A percentile compares a stretch with the other conserved stretches of the same genome.
These are phyloP conservation scores for Pteronotus mesoamericanus DNA, from an alignment of 2,797 vertebrate species.

Conservation along the genomic window DNA sequence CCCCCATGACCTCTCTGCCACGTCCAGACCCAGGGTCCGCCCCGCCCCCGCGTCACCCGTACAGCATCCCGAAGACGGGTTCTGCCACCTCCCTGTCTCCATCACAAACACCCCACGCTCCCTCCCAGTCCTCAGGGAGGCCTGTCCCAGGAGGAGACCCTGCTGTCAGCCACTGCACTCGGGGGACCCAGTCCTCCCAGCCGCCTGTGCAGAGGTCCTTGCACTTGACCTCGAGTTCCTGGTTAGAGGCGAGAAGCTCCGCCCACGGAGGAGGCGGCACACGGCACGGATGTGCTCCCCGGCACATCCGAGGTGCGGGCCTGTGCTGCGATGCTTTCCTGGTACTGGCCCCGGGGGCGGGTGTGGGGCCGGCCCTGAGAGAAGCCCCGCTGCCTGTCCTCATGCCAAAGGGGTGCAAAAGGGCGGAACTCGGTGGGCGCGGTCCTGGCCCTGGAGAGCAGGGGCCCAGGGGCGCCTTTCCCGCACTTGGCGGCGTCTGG, in stretches of 20 bases:
- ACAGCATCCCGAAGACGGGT: neutral
- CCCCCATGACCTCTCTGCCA: too few relatives aligned
- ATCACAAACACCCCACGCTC: rapidly evolving
- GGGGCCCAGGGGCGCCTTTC: neutral
- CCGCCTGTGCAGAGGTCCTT: neutral
- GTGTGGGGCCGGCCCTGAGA: too few relatives aligned
- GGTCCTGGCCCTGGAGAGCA: neutral
- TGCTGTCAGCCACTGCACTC: neutral
- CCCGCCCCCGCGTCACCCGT: too few relatives aligned
- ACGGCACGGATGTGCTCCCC: too few relatives aligned
- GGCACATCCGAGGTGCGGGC: too few relatives aligned
- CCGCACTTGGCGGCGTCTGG: too few relatives aligned
- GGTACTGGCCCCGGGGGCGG: too few relatives aligned
- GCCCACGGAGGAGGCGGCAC: too few relatives aligned
- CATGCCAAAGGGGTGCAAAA: too few relatives aligned
- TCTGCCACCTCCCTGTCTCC: too few relatives aligned
- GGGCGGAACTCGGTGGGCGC: neutral
- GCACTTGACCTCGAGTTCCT: neutral
- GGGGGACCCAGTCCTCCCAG: neutral
- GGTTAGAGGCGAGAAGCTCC: neutral
- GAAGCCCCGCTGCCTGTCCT: too few relatives aligned
- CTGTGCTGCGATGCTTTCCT: neutral
- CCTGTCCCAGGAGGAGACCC: too few relatives aligned
- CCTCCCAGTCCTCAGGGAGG: neutral
- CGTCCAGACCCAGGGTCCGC: neutral